Evolutionary conservation across 1,140 invertebrate species (phyloP).

Genomic region (Bombus impatiens): DNA sequence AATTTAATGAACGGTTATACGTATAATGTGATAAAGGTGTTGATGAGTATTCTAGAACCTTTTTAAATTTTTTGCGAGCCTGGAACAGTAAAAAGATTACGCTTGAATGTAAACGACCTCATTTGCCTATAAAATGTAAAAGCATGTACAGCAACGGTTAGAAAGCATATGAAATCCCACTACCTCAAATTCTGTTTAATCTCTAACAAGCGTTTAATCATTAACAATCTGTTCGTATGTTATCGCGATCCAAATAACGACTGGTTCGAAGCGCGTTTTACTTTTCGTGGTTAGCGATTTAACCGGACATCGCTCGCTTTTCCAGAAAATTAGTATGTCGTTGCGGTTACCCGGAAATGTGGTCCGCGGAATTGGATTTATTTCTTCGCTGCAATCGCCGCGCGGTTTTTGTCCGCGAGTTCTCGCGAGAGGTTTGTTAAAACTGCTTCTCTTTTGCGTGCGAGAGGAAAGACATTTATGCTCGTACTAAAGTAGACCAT

Average conservation of each 20-base stretch:
- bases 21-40: too few species aligned
- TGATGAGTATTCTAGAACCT: too few species aligned
- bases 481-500: not conserved
- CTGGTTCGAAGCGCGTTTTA: not conserved
- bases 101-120: too few species aligned
- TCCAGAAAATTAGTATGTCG: constrained; percentile 19
- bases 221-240: not conserved
- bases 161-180: not conserved
- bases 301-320: not conserved
- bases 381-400: not conserved
- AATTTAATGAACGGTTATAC: not conserved
- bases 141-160: not conserved
- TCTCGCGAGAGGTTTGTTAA: not conserved
- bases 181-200: not conserved
- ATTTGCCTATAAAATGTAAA: too few species aligned
- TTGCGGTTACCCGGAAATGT: constrained; percentile 1
- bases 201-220: not conserved
- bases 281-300: not conserved
- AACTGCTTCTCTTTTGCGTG: not conserved
- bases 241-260: not conserved
- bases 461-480: not conserved
- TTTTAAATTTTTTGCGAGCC: too few species aligned
- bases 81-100: too few species aligned
- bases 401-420: not conserved
- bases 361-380: not conserved